Percentiles rank a stretch among this genome's conserved stretches.
phyloP scores from a whole-genome alignment of 2,888 invertebrate species.

The Chymomyza fuscimana region DNA sequence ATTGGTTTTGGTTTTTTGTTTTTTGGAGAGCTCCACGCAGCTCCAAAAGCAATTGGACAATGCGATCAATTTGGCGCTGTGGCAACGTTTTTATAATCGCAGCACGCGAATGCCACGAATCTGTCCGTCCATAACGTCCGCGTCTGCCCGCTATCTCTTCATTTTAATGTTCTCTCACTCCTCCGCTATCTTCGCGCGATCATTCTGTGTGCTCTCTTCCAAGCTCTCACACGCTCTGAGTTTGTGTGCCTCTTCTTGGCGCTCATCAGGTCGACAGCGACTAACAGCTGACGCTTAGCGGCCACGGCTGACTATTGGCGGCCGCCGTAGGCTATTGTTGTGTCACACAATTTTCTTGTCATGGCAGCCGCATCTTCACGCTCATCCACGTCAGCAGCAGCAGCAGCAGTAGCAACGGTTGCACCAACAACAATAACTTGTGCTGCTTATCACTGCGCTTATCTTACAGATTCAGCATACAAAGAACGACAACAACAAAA shows the following conservation, averaged over 20 bases:
- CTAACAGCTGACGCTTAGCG: background rate
- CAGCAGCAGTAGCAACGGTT: slow-evolving; percentile 26
- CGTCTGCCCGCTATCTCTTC: background rate
- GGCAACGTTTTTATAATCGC: slow-evolving; percentile 60
- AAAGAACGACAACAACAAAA: slow-evolving; percentile 18
- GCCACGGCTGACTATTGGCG: background rate
- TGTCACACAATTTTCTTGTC: background rate
- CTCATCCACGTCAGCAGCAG: background rate
- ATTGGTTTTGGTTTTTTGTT: background rate
- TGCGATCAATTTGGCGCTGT: slow-evolving; percentile 60
- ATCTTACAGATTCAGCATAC: slow-evolving; percentile 32
- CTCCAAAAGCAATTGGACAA: slow-evolving; percentile 72
- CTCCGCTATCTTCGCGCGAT: background rate
- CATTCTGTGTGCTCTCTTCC: background rate
- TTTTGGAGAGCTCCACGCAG: slow-evolving; percentile 63
- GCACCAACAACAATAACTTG: slow-evolving; percentile 8
- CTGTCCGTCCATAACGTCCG: slow-evolving; percentile 6
- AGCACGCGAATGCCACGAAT: slow-evolving; percentile 18
- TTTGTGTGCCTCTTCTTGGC: background rate
- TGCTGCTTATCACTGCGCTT: slow-evolving; percentile 49
- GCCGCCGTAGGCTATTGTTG: background rate
- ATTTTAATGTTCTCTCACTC: background rate
- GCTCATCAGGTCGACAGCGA: background rate
- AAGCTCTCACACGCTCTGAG: background rate
- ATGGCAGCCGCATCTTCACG: background rate